Conservation (phyloP, 2,113 vertebrate species). For the Python bivittatus region DNA sequence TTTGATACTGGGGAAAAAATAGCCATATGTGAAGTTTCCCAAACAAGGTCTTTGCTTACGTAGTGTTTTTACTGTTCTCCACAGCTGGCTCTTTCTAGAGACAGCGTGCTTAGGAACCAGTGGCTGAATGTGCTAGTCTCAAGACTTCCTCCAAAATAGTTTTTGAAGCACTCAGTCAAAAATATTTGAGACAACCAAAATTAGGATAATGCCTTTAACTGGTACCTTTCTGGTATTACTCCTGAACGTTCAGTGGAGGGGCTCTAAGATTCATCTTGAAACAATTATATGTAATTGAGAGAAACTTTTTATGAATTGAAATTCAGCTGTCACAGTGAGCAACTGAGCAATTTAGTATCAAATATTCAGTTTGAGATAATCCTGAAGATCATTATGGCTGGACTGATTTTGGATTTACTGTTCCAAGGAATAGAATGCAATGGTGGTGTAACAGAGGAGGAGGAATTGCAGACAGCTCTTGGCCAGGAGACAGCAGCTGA, state of each 20-base stretch:
- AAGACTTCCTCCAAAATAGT: not conserved
- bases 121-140: not conserved
- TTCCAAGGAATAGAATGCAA: constrained; percentile 86
- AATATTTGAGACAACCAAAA: not conserved
- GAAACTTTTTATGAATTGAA: not conserved
- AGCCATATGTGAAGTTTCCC: not conserved
- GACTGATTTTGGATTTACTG: not conserved
- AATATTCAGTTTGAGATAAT: not conserved
- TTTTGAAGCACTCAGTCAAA: not conserved
- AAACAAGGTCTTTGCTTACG: not conserved
- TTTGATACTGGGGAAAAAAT: not conserved
- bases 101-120: not conserved
- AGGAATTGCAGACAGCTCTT: constrained; percentile 74
- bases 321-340: not conserved
- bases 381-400: not conserved
- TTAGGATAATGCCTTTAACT: not conserved
- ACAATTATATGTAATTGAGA: not conserved
- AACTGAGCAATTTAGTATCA: not conserved
- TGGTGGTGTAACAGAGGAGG: constrained; percentile 86
- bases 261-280: not conserved
- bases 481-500: constrained; percentile 81
- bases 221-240: not conserved
- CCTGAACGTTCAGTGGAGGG: not conserved
- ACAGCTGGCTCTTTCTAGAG: not conserved
- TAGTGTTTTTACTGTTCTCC: not conserved